These are phyloP conservation scores for Frankliniella intonsa DNA, from an alignment of 2,888 invertebrate genomes.

Conservation along the genomic window DNA sequence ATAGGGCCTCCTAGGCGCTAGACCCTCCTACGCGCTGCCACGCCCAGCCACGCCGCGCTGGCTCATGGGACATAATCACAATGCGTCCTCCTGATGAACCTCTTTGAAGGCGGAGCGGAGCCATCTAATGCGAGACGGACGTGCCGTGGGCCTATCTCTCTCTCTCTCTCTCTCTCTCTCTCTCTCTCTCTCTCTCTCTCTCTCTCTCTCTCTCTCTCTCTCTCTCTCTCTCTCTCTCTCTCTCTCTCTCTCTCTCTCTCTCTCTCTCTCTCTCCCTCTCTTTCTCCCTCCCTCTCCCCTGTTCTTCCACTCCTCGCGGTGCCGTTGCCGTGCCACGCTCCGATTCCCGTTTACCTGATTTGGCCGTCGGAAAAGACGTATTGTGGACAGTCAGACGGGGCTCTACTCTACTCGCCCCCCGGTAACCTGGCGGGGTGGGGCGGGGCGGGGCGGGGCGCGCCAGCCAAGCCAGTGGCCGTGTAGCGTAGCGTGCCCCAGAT, in stretches of 20 bases:
- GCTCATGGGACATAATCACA: neutral
- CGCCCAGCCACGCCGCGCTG: no score
- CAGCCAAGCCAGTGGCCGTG: neutral
- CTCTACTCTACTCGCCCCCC: neutral
- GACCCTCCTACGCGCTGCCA: no score
- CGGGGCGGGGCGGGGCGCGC: neutral
- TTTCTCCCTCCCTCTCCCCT: no score
- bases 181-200: neutral
- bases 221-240: neutral
- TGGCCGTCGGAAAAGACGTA: no score
- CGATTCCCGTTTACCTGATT: no score
- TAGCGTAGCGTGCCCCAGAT: no score
- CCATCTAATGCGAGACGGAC: neutral
- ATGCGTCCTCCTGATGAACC: neutral
- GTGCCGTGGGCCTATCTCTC: neutral
- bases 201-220: neutral
- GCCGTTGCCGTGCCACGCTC: no score
- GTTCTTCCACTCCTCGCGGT: neutral
- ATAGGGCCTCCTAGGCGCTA: no score
- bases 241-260: neutral
- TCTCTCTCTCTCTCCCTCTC: neutral
- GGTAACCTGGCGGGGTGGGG: neutral
- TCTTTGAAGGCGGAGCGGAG: neutral
- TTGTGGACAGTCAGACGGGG: no score
- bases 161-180: neutral